Conservation (phyloP, 2,888 invertebrate species). For the Aproaerema taeniolella region DNA sequence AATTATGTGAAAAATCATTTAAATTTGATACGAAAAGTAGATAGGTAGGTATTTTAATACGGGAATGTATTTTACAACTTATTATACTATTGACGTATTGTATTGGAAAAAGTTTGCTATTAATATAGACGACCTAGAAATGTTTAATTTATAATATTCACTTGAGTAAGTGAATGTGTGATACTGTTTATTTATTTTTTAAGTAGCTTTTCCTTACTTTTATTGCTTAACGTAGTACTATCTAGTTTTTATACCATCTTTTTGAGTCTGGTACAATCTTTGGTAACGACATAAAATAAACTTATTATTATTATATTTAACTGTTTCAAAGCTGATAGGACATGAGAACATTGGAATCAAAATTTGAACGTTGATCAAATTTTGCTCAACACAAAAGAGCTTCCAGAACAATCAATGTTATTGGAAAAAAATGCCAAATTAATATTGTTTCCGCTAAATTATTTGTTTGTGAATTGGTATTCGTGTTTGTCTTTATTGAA, state of each 20-base stretch:
- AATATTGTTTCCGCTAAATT: slow-evolving; percentile 15
- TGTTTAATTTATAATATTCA: slow-evolving; percentile 26
- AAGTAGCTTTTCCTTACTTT: slow-evolving; percentile 25
- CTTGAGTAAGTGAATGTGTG: slow-evolving; percentile 37
- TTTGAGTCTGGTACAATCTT: slow-evolving; percentile 19
- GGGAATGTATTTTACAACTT: slow-evolving; percentile 63
- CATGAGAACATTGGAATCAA: too few species aligned
- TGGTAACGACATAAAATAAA: not conserved
- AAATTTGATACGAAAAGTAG: slow-evolving; percentile 73
- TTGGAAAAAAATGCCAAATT: slow-evolving; percentile 25
- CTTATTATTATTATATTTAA: too few species aligned
- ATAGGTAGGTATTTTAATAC: slow-evolving; percentile 75
- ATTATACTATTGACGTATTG: slow-evolving; percentile 39
- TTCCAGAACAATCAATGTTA: slow-evolving; percentile 34
- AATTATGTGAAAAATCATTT: slow-evolving; percentile 43
- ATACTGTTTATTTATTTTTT: slow-evolving; percentile 42
- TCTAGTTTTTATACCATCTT: too few species aligned
- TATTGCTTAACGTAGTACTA: slow-evolving; percentile 28
- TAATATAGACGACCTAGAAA: slow-evolving; percentile 34
- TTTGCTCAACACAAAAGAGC: slow-evolving; percentile 62
- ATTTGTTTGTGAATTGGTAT: slow-evolving; percentile 14
- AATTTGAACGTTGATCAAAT: too few species aligned
- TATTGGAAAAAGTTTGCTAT: slow-evolving; percentile 42
- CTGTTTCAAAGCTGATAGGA: too few species aligned
- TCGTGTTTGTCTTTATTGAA: slow-evolving; percentile 33